Evolutionary conservation across 1,140 invertebrate genomes (phyloP).

Genomic region (Asobara japonica): DNA sequence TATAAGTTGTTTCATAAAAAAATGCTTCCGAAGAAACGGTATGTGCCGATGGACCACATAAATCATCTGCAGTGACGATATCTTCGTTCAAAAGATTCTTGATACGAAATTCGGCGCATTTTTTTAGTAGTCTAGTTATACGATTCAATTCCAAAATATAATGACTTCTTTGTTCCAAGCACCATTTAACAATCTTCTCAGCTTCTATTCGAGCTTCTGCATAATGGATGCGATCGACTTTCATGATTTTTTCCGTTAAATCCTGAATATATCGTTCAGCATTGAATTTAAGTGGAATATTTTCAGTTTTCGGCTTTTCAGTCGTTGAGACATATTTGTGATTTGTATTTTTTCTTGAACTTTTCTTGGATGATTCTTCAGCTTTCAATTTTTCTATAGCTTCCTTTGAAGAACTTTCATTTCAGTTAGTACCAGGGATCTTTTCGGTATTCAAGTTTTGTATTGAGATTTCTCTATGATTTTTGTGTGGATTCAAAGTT

Average conservation of each 20-base stretch:
- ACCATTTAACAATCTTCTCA: slow-evolving; percentile 20
- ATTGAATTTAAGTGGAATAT: background rate
- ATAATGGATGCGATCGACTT: background rate
- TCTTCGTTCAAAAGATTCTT: background rate
- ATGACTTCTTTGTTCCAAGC: background rate
- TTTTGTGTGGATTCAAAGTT: too few species aligned
- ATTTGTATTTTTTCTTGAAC: background rate
- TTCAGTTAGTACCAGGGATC: too few species aligned
- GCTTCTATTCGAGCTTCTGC: slow-evolving; percentile 11
- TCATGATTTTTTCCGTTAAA: background rate
- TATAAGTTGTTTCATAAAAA: slow-evolving; percentile 11
- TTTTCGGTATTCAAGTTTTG: too few species aligned
- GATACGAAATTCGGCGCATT: background rate
- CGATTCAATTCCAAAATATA: background rate
- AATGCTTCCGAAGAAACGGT: slow-evolving; percentile 7
- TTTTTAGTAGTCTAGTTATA: background rate
- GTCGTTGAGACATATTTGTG: background rate
- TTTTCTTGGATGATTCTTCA: too few species aligned
- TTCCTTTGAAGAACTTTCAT: too few species aligned
- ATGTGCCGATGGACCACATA: slow-evolving; percentile 10
- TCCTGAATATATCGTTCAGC: background rate
- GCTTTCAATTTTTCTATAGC: too few species aligned
- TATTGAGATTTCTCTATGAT: too few species aligned
- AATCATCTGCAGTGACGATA: background rate
- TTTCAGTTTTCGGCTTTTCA: background rate